These are phyloP conservation scores for Dryas iulia DNA, from an alignment of 1,140 invertebrate species.

Conservation along the genomic window DNA sequence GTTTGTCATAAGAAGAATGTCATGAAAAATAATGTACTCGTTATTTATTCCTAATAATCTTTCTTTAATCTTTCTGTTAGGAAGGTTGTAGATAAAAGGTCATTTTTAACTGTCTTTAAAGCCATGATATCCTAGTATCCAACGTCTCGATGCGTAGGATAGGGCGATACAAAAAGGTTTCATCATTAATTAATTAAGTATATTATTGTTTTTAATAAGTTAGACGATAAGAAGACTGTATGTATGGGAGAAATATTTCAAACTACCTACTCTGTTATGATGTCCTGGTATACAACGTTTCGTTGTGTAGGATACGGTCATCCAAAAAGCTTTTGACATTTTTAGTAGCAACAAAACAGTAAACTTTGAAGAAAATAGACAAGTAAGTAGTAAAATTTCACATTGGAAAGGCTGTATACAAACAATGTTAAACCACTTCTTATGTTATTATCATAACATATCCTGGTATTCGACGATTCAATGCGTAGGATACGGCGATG, in stretches of 20 bases:
- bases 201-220: background rate
- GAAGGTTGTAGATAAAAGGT: background rate
- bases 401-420: background rate
- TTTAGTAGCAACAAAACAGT: too few relatives aligned
- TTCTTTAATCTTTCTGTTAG: too few relatives aligned
- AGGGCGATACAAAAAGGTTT: background rate
- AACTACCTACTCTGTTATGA: background rate
- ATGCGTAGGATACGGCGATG: too few relatives aligned
- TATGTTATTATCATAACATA: too few relatives aligned
- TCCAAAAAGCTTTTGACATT: background rate
- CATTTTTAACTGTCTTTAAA: background rate
- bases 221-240: background rate
- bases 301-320: background rate
- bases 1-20: too few relatives aligned
- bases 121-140: background rate
- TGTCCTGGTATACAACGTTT: background rate
- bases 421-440: too few relatives aligned
- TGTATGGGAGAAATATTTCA: background rate
- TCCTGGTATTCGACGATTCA: too few relatives aligned
- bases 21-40: too few relatives aligned
- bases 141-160: background rate
- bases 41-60: too few relatives aligned
- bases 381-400: background rate
- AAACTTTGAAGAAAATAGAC: too few relatives aligned
- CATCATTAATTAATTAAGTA: background rate